Conservation (phyloP, 2,888 invertebrate genomes). For the Prosopocoilus inquinatus region DNA sequence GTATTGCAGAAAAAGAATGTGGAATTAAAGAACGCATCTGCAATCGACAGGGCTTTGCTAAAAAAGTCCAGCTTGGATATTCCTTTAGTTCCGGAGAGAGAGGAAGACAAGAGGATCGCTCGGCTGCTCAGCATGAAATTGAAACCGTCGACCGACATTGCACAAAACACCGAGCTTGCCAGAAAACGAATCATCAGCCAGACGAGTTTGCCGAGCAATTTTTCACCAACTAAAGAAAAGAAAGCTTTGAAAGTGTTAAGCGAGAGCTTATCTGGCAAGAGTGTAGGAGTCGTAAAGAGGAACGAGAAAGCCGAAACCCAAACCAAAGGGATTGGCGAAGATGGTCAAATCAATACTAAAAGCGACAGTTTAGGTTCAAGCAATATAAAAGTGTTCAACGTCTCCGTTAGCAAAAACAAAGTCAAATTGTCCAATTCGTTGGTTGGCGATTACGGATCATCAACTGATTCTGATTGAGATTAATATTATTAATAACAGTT, state of each 20-base stretch:
- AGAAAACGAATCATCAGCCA: constrained; percentile 42
- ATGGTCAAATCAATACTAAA: background rate
- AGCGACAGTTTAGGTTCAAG: background rate
- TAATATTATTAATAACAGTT: no score
- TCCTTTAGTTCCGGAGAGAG: constrained; percentile 72
- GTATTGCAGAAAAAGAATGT: constrained; percentile 66
- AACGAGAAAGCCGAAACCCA: constrained; percentile 6
- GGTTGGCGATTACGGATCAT: constrained; percentile 42
- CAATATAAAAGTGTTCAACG: background rate
- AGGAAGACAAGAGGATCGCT: constrained; percentile 79
- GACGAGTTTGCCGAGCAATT: constrained; percentile 43
- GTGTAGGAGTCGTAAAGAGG: constrained; percentile 18
- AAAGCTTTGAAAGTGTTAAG: constrained; percentile 42
- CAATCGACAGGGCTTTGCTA: constrained; percentile 68
- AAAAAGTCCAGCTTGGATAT: constrained; percentile 77
- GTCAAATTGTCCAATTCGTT: constrained; percentile 29
- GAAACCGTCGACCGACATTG: constrained; percentile 61
- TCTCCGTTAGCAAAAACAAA: constrained; percentile 9
- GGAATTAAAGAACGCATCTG: constrained; percentile 67
- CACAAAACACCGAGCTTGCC: constrained; percentile 51
- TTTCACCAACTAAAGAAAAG: constrained; percentile 41
- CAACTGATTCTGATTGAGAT: constrained; percentile 24
- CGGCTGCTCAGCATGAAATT: constrained; percentile 69
- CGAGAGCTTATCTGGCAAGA: constrained; percentile 15
- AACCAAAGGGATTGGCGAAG: constrained; percentile 2